Evolutionary conservation across 2,113 vertebrate species (phyloP).

Genomic region (Phyllostomus hastatus): DNA sequence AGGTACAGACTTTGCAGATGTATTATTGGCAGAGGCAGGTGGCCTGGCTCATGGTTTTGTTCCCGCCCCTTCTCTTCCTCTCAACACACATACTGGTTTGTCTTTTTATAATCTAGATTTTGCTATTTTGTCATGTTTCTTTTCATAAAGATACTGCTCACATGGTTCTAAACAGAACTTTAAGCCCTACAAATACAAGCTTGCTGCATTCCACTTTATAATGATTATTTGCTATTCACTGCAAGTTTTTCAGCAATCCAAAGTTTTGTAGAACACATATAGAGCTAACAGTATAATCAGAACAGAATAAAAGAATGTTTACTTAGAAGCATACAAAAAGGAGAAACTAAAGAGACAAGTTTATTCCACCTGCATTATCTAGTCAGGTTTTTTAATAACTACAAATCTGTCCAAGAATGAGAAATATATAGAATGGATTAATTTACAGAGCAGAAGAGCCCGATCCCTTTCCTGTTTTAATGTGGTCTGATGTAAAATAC

Average conservation of each 20-base stretch:
- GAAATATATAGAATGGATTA: neutral
- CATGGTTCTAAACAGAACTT: neutral
- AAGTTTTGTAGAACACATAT: neutral
- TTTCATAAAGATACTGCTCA: conserved; percentile 22
- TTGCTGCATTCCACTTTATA: conserved; percentile 1
- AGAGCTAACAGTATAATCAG: neutral
- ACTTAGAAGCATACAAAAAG: neutral
- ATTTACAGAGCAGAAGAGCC: neutral
- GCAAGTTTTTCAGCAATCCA: neutral
- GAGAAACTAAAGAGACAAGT: neutral
- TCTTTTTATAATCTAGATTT: neutral
- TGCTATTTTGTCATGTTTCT: neutral
- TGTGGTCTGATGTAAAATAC: conserved; percentile 4
- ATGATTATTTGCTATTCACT: conserved; percentile 8
- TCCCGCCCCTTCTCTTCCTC: neutral
- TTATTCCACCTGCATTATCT: neutral
- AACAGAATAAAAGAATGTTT: neutral
- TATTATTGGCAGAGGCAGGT: neutral
- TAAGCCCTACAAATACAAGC: neutral
- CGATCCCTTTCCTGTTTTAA: neutral
- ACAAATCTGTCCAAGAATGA: neutral
- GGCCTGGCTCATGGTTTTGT: neutral
- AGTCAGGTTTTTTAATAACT: neutral
- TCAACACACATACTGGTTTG: neutral
- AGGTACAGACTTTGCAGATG: neutral